Evolutionary conservation across 2,888 invertebrate species (phyloP).

Genomic region (Deilephila elpenor): DNA sequence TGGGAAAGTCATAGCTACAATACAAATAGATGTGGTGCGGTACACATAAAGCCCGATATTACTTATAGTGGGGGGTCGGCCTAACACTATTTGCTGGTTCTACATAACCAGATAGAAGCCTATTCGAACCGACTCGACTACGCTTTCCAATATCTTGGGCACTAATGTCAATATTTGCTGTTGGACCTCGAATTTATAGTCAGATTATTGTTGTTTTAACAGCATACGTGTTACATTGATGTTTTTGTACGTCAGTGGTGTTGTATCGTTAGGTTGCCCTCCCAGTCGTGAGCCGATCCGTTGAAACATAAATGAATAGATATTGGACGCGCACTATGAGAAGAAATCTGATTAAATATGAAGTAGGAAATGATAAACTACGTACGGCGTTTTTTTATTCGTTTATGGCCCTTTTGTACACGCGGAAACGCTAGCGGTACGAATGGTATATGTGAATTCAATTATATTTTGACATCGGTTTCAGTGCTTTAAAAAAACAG

Average conservation of each 20-base stretch:
- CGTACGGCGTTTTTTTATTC: not conserved
- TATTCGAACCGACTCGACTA: too few relatives aligned
- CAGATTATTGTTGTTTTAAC: too few relatives aligned
- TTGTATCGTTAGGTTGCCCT: not conserved
- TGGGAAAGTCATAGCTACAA: not conserved
- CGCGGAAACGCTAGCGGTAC: too few relatives aligned
- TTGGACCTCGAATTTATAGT: too few relatives aligned
- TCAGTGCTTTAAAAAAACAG: too few relatives aligned
- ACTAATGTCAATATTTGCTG: too few relatives aligned
- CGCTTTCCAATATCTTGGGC: too few relatives aligned
- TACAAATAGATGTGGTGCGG: slow-evolving; percentile 4
- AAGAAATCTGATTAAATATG: not conserved
- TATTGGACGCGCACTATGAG: not conserved
- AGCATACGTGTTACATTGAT: too few relatives aligned
- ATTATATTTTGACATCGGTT: too few relatives aligned
- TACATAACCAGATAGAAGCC: too few relatives aligned
- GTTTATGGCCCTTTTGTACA: not conserved
- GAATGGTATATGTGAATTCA: too few relatives aligned
- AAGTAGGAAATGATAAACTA: not conserved
- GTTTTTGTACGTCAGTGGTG: not conserved
- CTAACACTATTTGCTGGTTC: not conserved
- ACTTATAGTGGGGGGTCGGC: not conserved
- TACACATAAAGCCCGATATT: slow-evolving; percentile 7
- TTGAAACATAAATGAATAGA: not conserved
- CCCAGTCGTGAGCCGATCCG: not conserved